These are phyloP conservation scores for Florisuga fusca DNA, from an alignment of 2,797 vertebrate species.

Conservation along the genomic window DNA sequence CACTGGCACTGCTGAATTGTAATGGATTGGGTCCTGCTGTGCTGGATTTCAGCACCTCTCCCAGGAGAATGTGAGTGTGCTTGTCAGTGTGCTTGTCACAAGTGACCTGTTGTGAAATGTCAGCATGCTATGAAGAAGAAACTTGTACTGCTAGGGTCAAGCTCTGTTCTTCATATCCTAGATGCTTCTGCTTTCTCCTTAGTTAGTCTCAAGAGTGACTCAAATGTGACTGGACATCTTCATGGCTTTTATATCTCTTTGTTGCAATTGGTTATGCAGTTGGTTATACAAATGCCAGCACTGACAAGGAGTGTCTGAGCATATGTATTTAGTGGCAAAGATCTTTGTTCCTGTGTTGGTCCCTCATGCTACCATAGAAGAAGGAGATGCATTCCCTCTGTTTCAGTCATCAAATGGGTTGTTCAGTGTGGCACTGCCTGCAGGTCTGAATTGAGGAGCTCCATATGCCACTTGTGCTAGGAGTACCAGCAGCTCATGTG, in stretches of 20 bases:
- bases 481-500: not conserved
- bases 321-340: not conserved
- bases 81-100: not conserved
- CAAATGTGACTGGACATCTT: rapidly evolving
- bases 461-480: not conserved
- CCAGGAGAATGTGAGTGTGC: not conserved
- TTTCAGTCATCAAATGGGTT: not conserved
- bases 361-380: not conserved
- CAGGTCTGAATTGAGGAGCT: not conserved
- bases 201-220: not conserved
- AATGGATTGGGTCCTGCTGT: not conserved
- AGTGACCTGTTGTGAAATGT: not conserved
- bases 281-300: not conserved
- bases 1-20: not conserved
- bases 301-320: not conserved
- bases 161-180: not conserved
- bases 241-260: not conserved
- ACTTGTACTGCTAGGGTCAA: not conserved
- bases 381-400: not conserved
- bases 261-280: no score
- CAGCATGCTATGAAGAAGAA: not conserved
- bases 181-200: not conserved
- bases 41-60: not conserved
- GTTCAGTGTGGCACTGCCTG: not conserved
- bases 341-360: not conserved